phyloP scores from a whole-genome alignment of 2,888 invertebrate species.

The Zhuqinia jingwanae region DNA sequence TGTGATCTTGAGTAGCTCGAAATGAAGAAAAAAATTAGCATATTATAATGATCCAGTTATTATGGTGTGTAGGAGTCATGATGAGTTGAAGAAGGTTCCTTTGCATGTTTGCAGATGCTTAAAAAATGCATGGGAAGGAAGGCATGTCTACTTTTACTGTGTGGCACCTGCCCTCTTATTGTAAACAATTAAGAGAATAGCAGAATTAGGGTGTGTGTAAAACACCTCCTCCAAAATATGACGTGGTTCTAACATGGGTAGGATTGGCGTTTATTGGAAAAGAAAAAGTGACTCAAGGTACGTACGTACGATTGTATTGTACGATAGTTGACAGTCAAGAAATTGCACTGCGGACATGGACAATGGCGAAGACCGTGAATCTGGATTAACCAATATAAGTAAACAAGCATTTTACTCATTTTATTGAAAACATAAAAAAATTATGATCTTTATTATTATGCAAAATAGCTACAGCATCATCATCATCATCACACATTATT shows the following conservation, averaged over 20 bases:
- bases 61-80: neutral
- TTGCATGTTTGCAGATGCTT: constrained; percentile 12
- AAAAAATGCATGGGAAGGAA: neutral
- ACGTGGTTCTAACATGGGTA: neutral
- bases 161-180: neutral
- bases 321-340: too few relatives aligned
- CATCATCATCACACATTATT: neutral
- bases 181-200: neutral
- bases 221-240: constrained; percentile 42
- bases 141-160: neutral
- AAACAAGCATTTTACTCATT: constrained; percentile 4
- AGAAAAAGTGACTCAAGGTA: constrained; percentile 29
- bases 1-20: neutral
- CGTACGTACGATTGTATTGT: too few relatives aligned
- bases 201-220: constrained; percentile 32
- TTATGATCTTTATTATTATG: constrained; percentile 3
- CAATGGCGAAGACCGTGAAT: constrained; percentile 30
- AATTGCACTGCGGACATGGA: too few relatives aligned
- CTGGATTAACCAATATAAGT: constrained; percentile 3
- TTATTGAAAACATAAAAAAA: too few relatives aligned
- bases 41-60: constrained; percentile 22
- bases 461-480: too few relatives aligned
- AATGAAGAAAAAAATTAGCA: neutral
- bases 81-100: constrained; percentile 41
- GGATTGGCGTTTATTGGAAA: constrained; percentile 21